Conservation (phyloP, 2,888 invertebrate species). For the Conops quadrifasciatus region DNA sequence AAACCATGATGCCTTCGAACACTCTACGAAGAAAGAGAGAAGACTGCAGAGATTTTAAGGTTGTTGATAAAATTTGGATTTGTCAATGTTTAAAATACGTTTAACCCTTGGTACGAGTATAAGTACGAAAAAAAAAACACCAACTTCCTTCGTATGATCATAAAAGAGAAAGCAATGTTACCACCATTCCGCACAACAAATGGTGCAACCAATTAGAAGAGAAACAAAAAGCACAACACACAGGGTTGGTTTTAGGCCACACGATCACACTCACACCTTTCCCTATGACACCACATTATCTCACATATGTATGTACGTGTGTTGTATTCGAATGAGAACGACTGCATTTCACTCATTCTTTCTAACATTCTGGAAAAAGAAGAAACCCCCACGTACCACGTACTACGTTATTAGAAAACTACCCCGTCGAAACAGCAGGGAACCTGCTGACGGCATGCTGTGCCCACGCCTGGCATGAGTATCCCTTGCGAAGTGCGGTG, state of each 20-base stretch:
- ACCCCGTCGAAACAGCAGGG: neutral
- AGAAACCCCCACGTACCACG: neutral
- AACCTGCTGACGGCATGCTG: neutral
- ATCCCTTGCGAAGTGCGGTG: neutral
- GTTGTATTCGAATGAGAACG: neutral
- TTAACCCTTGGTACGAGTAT: too few species aligned
- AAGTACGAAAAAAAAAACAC: too few species aligned
- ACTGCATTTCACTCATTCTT: slow-evolving; percentile 5
- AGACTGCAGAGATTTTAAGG: too few species aligned
- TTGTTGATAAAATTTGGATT: too few species aligned
- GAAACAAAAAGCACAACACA: too few species aligned
- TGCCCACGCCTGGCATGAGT: neutral
- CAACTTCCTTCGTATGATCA: too few species aligned
- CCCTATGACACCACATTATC: neutral
- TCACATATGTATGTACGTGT: neutral
- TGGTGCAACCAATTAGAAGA: slow-evolving; percentile 6
- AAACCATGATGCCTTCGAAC: too few species aligned
- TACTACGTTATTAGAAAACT: neutral
- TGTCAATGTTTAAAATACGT: too few species aligned
- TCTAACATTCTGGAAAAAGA: neutral
- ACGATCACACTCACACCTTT: too few species aligned
- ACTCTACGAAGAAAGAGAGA: too few species aligned
- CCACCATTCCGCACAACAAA: too few species aligned
- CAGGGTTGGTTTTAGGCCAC: neutral
- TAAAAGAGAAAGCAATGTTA: too few species aligned